Conservation (phyloP, 2,113 vertebrate genomes). For the Ameiurus melas region DNA sequence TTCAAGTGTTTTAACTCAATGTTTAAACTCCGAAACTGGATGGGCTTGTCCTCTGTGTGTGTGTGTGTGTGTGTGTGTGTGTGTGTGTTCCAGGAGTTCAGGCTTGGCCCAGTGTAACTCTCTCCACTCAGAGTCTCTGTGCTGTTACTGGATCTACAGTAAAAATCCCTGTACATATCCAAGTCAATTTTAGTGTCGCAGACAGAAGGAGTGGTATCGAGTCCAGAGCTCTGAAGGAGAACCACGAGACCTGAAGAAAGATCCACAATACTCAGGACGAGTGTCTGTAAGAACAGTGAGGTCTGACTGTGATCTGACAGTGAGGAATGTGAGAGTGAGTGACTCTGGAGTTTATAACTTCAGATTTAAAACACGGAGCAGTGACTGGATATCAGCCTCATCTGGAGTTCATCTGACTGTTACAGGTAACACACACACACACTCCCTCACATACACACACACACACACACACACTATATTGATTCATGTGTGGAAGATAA, state of each 20-base stretch:
- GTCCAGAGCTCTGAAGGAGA: background rate
- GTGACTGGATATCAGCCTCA: background rate
- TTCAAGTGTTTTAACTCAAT: background rate
- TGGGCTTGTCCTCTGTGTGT: background rate
- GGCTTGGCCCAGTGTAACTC: background rate
- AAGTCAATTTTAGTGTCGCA: background rate
- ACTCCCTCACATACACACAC: background rate
- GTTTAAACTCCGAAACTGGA: background rate
- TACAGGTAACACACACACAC: slow-evolving; percentile 23
- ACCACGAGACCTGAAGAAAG: background rate
- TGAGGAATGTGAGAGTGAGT: background rate
- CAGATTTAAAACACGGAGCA: background rate
- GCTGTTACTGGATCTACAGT: slow-evolving; percentile 30
- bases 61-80: slow-evolving; percentile 4
- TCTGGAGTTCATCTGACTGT: slow-evolving; percentile 26
- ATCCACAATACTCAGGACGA: slow-evolving; percentile 3
- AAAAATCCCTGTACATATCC: background rate
- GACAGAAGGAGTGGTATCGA: slow-evolving; percentile 16
- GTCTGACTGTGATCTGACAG: background rate
- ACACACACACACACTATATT: background rate
- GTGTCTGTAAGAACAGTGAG: background rate
- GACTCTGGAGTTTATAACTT: slow-evolving; percentile 41
- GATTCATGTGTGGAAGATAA: background rate
- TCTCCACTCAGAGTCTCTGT: slow-evolving; percentile 7
- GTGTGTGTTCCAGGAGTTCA: slow-evolving; percentile 18